A percentile compares a stretch with the other conserved stretches of the same genome.
Evolutionary conservation across 92 coral and sea anemone genomes (phyloP).

Genomic region (Ricordea florida): DNA sequence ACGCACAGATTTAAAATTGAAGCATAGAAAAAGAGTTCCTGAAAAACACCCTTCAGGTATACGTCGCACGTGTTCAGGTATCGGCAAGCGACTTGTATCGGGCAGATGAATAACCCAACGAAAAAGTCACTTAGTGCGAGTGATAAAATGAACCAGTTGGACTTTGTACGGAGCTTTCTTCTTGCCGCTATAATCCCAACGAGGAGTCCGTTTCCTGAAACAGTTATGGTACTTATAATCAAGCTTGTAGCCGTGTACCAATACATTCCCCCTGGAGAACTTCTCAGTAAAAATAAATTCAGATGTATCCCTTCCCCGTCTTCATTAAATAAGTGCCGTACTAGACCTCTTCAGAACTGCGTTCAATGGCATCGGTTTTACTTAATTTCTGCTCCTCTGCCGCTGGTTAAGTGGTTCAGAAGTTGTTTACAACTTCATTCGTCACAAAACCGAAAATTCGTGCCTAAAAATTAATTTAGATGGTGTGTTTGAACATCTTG

Average conservation of each 20-base stretch:
- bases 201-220: background rate
- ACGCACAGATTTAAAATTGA: constrained; percentile 51
- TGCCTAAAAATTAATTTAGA: too few species aligned
- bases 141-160: constrained; percentile 53
- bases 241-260: background rate
- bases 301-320: too few species aligned
- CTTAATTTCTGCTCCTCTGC: too few species aligned
- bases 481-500: too few species aligned
- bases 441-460: too few species aligned
- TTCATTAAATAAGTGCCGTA: too few species aligned
- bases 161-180: constrained; percentile 2
- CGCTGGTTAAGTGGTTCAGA: too few species aligned
- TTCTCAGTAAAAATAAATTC: too few species aligned
- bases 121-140: constrained; percentile 28
- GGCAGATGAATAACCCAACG: constrained; percentile 29
- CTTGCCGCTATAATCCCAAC: constrained; percentile 9
- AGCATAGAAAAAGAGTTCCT: constrained; percentile 45
- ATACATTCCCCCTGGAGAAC: too few species aligned
- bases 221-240: background rate
- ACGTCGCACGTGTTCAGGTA: constrained; percentile 20
- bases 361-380: too few species aligned
- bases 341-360: too few species aligned
- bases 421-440: too few species aligned
- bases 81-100: constrained; percentile 17
- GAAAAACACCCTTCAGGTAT: constrained; percentile 12